Evolutionary conservation across 1,140 invertebrate genomes (phyloP).

Genomic region (Ditylenchus dipsaci): DNA sequence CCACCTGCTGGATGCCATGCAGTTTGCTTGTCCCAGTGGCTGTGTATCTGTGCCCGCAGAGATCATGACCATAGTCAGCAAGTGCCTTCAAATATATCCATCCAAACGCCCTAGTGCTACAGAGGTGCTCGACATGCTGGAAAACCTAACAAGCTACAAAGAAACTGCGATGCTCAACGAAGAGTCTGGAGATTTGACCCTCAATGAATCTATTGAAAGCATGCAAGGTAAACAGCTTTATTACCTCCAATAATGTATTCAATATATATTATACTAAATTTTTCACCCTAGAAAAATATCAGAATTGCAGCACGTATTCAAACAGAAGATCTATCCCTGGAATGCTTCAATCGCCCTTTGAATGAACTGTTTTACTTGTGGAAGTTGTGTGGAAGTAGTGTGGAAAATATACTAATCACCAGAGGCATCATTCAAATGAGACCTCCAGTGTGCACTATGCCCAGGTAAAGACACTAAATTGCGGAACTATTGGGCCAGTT

Average conservation of each 20-base stretch:
- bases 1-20: slow-evolving; percentile 24
- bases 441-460: slow-evolving; percentile 36
- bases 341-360: slow-evolving; percentile 16
- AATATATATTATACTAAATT: too few relatives aligned
- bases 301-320: slow-evolving; percentile 23
- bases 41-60: slow-evolving; percentile 5
- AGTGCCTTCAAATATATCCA: slow-evolving; percentile 33
- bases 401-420: slow-evolving; percentile 34
- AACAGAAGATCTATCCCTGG: slow-evolving; percentile 14
- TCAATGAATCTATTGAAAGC: slow-evolving; percentile 21
- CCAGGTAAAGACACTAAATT: slow-evolving; percentile 21
- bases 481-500: too few relatives aligned
- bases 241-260: too few relatives aligned
- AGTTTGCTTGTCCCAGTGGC: slow-evolving; percentile 5
- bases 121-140: not conserved
- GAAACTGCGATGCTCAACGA: not conserved
- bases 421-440: slow-evolving; percentile 29
- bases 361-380: slow-evolving; percentile 38
- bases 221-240: slow-evolving; percentile 11
- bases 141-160: not conserved
- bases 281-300: too few relatives aligned
- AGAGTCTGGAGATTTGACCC: not conserved
- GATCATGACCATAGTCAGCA: not conserved
- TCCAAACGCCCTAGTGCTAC: slow-evolving; percentile 23
- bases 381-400: slow-evolving; percentile 38